phyloP scores from a whole-genome alignment of 2,888 invertebrate species.

The Oscheius sp. region DNA sequence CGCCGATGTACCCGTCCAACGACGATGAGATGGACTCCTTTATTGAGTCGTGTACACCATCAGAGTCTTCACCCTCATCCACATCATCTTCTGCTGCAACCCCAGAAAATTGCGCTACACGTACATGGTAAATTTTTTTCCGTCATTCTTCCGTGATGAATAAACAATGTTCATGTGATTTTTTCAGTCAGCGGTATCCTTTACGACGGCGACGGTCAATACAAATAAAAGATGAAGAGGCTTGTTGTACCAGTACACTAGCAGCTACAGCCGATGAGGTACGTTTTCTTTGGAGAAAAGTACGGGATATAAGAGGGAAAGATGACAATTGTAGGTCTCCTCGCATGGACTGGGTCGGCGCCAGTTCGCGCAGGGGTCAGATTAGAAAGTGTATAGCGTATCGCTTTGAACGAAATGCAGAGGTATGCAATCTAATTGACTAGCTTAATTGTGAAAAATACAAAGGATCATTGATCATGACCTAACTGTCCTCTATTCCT shows the following conservation, averaged over 20 bases:
- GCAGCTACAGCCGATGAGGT: constrained; percentile 69
- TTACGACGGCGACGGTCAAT: constrained; percentile 55
- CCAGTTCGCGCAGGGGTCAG: constrained; percentile 19
- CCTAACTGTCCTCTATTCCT: no score
- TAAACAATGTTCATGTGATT: neutral
- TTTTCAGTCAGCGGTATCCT: constrained; percentile 39
- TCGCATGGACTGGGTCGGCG: constrained; percentile 22
- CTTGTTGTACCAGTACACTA: constrained; percentile 57
- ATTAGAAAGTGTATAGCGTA: constrained; percentile 25
- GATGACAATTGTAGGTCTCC: constrained; percentile 13
- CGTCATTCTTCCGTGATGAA: neutral
- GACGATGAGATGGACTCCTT: constrained; percentile 4
- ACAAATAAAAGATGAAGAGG: constrained; percentile 64
- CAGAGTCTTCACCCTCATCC: constrained; percentile 12
- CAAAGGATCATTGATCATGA: no score
- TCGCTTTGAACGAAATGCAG: no score
- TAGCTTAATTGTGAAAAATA: neutral
- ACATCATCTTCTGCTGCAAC: constrained; percentile 9
- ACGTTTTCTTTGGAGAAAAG: neutral
- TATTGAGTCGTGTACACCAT: constrained; percentile 6
- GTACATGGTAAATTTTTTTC: constrained; percentile 3
- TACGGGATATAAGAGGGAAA: neutral
- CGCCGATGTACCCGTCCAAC: constrained; percentile 3
- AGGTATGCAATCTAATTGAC: neutral
- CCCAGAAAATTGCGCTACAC: neutral